These are phyloP conservation scores for Siniperca knerii DNA, from an alignment of 2,113 vertebrate genomes.

Conservation along the genomic window DNA sequence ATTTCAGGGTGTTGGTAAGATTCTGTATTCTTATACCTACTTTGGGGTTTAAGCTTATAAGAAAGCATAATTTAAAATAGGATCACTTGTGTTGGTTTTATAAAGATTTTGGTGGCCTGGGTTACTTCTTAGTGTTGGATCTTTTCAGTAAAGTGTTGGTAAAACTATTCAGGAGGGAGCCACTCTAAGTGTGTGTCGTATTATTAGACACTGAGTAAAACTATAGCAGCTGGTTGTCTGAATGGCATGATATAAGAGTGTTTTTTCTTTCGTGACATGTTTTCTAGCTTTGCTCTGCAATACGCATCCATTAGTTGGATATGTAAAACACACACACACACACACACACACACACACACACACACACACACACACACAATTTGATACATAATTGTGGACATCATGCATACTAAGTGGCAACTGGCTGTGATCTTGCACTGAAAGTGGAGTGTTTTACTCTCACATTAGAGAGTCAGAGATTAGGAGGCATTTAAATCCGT, in stretches of 20 bases:
- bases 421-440: conserved; percentile 67
- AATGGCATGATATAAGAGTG: conserved; percentile 18
- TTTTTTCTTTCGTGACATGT: conserved; percentile 24
- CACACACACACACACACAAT: conserved; percentile 45
- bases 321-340: conserved; percentile 42
- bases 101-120: neutral
- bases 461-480: conserved; percentile 58
- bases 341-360: conserved; percentile 42
- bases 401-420: conserved; percentile 76
- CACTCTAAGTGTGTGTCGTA: conserved; percentile 5
- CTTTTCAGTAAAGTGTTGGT: neutral
- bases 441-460: conserved; percentile 62
- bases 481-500: conserved; percentile 42
- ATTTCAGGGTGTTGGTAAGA: neutral
- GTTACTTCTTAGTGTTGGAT: neutral
- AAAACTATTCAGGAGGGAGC: neutral
- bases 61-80: neutral
- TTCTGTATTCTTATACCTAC: neutral
- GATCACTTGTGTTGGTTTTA: neutral
- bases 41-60: neutral
- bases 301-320: conserved; percentile 27
- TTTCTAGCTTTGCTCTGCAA: conserved; percentile 10
- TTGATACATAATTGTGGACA: conserved; percentile 71
- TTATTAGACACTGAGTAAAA: conserved; percentile 19
- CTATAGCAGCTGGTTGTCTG: conserved; percentile 11